These are phyloP conservation scores for Drosophila mojavensis DNA, from an alignment of 1,140 invertebrate genomes.

Conservation along the genomic window DNA sequence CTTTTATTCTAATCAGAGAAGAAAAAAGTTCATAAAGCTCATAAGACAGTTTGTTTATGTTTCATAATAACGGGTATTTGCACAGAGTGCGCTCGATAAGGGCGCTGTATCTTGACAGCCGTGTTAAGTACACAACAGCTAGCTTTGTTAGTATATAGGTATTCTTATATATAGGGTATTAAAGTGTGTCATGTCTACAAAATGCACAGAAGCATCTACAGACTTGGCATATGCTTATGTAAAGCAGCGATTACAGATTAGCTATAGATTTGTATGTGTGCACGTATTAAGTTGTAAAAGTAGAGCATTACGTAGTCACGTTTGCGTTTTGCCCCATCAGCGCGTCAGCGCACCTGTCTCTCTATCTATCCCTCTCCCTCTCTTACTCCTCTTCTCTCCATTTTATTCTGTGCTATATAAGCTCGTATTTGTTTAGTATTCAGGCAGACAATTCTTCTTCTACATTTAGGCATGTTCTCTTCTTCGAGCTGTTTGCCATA, in stretches of 20 bases:
- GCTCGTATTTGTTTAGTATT: neutral
- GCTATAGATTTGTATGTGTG: too few relatives aligned
- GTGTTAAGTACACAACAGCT: conserved; percentile 16
- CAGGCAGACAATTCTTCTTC: neutral
- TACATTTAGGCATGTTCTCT: neutral
- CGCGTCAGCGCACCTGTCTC: conserved; percentile 17
- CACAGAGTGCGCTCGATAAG: conserved; percentile 51
- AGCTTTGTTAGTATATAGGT: neutral
- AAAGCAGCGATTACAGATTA: too few relatives aligned
- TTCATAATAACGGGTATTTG: conserved; percentile 68
- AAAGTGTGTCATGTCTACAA: too few relatives aligned
- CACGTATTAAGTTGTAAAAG: too few relatives aligned
- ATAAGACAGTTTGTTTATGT: conserved; percentile 65
- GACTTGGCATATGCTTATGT: too few relatives aligned
- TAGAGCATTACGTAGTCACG: neutral
- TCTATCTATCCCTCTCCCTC: neutral
- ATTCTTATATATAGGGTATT: neutral
- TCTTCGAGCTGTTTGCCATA: neutral
- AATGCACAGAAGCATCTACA: too few relatives aligned
- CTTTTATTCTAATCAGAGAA: conserved; percentile 28
- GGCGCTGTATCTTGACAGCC: conserved; percentile 62
- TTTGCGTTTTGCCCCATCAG: conserved; percentile 11
- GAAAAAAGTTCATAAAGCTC: conserved; percentile 43
- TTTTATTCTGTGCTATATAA: neutral
- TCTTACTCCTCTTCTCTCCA: neutral